These are phyloP conservation scores for Galago senegalensis DNA, from an alignment of 2,797 vertebrate species.

Conservation along the genomic window DNA sequence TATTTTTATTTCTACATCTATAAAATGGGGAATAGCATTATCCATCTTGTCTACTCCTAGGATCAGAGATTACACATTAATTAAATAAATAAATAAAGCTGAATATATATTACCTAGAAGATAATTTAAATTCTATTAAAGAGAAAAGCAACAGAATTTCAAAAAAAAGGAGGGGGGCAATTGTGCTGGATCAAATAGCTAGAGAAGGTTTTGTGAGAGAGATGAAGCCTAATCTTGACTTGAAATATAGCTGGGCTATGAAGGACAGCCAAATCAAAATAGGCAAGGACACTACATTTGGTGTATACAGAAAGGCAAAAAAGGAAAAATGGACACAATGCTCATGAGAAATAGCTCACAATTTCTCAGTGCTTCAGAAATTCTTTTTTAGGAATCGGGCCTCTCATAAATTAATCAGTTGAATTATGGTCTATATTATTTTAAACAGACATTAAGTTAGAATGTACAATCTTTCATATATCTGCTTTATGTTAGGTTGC, in stretches of 20 bases:
- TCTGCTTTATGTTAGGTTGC: neutral
- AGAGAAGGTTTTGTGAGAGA: slow-evolving; percentile 18
- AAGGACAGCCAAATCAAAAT: slow-evolving; percentile 43
- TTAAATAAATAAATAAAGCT: neutral
- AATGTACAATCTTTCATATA: slow-evolving; percentile 8
- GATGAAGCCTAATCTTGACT: neutral
- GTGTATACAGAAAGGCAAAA: slow-evolving; percentile 37
- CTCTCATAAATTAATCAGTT: slow-evolving; percentile 20
- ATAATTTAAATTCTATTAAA: slow-evolving; percentile 45
- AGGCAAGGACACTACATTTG: neutral
- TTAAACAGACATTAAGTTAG: slow-evolving; percentile 18
- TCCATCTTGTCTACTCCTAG: slow-evolving; percentile 5
- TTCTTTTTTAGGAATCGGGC: slow-evolving; percentile 48
- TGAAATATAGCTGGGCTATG: neutral
- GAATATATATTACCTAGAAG: slow-evolving; percentile 19
- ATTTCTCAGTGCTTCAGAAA: slow-evolving; percentile 44
- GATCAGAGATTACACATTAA: neutral
- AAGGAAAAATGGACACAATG: slow-evolving; percentile 14
- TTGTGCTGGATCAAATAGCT: neutral
- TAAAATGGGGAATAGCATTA: slow-evolving; percentile 24
- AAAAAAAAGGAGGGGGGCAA: slow-evolving; percentile 2
- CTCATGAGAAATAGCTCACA: slow-evolving; percentile 50
- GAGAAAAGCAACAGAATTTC: slow-evolving; percentile 14
- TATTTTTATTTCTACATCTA: slow-evolving; percentile 61
- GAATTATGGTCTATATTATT: slow-evolving; percentile 7